Conservation (phyloP, 2,113 vertebrate genomes). For the Brienomyrus longianalis region DNA sequence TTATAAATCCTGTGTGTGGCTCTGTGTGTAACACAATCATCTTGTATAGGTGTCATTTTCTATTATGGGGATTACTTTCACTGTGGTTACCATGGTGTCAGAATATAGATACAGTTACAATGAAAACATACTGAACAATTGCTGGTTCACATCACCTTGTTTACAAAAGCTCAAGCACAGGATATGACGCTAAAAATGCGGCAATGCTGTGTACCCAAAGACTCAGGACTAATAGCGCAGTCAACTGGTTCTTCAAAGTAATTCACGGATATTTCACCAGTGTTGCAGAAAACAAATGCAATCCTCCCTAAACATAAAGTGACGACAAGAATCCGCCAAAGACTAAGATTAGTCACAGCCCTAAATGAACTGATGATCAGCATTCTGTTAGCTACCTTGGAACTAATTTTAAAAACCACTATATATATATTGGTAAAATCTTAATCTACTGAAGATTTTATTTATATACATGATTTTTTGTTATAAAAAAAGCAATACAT, state of each 20-base stretch:
- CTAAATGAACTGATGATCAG: neutral
- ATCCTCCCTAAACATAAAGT: neutral
- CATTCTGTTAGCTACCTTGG: neutral
- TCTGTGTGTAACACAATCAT: neutral
- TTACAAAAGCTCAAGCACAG: neutral
- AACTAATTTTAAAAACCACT: neutral
- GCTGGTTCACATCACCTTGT: neutral
- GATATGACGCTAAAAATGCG: neutral
- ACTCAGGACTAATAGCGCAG: neutral
- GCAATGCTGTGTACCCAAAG: neutral
- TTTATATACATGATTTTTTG: neutral
- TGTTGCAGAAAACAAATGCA: neutral
- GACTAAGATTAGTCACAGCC: neutral
- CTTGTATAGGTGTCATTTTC: neutral
- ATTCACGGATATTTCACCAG: neutral
- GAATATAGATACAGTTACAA: neutral
- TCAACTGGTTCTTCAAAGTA: neutral
- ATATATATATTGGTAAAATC: neutral
- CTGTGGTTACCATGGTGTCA: neutral
- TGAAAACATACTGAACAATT: neutral
- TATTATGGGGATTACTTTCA: neutral
- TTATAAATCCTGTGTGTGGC: neutral
- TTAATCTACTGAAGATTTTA: neutral
- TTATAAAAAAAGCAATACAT: neutral
- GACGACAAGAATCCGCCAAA: neutral